A percentile compares a stretch with the other conserved stretches of the same genome.
These are phyloP conservation scores for Amphipoea lucens DNA, from an alignment of 2,888 invertebrate species.

Conservation along the genomic window DNA sequence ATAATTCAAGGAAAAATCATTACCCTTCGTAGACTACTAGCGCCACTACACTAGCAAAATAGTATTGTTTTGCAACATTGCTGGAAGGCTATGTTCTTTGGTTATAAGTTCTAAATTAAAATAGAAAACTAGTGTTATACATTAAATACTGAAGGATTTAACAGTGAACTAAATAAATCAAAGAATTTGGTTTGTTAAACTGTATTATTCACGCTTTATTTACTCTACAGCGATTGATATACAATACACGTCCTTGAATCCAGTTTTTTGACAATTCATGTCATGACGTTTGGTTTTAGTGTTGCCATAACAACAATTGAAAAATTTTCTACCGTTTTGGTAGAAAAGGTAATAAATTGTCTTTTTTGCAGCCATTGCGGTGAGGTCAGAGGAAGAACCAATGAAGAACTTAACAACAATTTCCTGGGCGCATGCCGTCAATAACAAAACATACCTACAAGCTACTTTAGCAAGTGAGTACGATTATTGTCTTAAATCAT, in stretches of 20 bases:
- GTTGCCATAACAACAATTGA: constrained; percentile 42
- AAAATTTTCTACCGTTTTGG: constrained; percentile 19
- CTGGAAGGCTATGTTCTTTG: constrained; percentile 27
- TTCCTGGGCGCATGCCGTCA: constrained; percentile 96
- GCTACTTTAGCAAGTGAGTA: constrained; percentile 91
- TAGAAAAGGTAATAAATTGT: constrained; percentile 36
- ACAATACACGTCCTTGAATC: constrained; percentile 19
- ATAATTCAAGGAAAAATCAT: neutral
- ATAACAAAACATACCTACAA: constrained; percentile 91
- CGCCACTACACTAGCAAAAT: constrained; percentile 29
- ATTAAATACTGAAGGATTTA: neutral
- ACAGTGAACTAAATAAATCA: neutral
- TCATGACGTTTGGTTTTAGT: constrained; percentile 30
- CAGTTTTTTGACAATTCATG: constrained; percentile 7
- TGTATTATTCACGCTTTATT: neutral
- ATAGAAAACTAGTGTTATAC: neutral
- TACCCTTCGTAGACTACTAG: constrained; percentile 30
- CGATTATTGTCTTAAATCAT: neutral
- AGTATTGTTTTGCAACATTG: neutral
- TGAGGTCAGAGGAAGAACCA: constrained; percentile 81
- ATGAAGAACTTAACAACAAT: constrained; percentile 93
- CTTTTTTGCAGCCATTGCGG: constrained; percentile 77
- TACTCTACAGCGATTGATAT: neutral
- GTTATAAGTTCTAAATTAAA: neutral
- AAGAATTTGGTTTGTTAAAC: constrained; percentile 19